Conservation (phyloP, 2,797 vertebrate species). For the Micromesistius poutassou region DNA sequence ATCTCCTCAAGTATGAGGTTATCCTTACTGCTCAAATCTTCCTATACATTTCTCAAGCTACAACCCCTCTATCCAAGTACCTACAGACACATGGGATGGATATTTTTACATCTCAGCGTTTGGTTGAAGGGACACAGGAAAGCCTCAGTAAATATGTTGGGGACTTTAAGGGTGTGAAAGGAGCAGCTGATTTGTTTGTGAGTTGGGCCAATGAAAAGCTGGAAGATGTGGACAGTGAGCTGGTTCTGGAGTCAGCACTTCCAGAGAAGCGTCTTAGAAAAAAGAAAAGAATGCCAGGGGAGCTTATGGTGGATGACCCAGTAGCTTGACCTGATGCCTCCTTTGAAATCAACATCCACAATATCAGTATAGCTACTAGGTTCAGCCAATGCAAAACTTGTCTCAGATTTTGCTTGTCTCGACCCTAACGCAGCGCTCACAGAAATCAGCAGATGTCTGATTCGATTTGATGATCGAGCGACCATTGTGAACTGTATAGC, state of each 20-base stretch:
- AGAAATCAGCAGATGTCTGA: background rate
- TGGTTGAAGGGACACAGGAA: background rate
- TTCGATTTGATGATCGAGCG: slow-evolving; percentile 22
- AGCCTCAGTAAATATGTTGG: background rate
- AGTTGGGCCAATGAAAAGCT: background rate
- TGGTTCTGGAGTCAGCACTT: background rate
- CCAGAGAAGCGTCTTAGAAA: background rate
- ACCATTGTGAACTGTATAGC: too few species aligned
- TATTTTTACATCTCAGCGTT: slow-evolving; percentile 18
- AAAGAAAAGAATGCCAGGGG: too few species aligned
- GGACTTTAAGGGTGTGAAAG: background rate
- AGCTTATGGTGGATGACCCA: too few species aligned
- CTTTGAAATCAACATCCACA: too few species aligned
- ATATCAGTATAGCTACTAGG: too few species aligned
- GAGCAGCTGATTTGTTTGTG: slow-evolving; percentile 2
- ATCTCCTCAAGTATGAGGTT: slow-evolving; percentile 13
- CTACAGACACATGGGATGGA: slow-evolving; percentile 20
- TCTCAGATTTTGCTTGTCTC: slow-evolving; percentile 4
- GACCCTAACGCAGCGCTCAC: background rate
- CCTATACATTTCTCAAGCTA: slow-evolving; percentile 24
- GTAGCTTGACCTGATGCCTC: too few species aligned
- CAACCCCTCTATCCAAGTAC: slow-evolving; percentile 27
- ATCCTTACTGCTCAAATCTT: slow-evolving; percentile 21
- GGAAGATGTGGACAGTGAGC: background rate
- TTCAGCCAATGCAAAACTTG: too few species aligned